Evolutionary conservation across 2,888 invertebrate genomes (phyloP), one percentile per base, ranked within the genome.

Genomic region (Eurytoma californica): DNA sequence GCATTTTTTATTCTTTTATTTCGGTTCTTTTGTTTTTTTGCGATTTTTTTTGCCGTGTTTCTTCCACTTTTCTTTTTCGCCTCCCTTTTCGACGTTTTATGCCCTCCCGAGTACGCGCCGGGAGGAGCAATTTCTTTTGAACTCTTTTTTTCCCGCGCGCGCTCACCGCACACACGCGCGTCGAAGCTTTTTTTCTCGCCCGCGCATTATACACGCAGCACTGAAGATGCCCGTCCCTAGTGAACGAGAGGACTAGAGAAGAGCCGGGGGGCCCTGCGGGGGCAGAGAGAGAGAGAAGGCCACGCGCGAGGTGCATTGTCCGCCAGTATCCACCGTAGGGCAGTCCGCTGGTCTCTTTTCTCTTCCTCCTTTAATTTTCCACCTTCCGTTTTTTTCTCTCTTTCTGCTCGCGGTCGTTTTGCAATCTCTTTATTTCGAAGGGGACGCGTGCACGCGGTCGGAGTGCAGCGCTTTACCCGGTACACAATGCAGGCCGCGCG

Each of bases 1-100:
- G 4, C 51, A 0, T 60, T 67, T 24, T 47, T n/a, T 75, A 51
- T 60, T 68, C 51, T 60, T 47, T 72, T 80, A 61, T 86, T 87
- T 86, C 85, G 84, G 82, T 82, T 81, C 77, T 80, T 81, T 85
- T 49, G n/a, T 55, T 30, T 53, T 39, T 0, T 53, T 60, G 51
- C 20, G 51, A 14, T 20, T 53, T 68, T 9, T 39, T 47, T 39
- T 39, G 9, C 39, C 0, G 9, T 16, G 7, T 5, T 63, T 12
- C 18, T 39, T 18, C 39, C 9, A 39, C 9, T 39, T 39, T 39
- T 39, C 9, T 4, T 39, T 39, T 4, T 47, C 30, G n/a, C 24
- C 7, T 47, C 39, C 12, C 12, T 30, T 3, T 39, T 39, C 39
- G 39, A 39, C 39, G 39, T 1, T 61, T 51, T 53, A 51, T 24